These are phyloP conservation scores for Plagodis dolabraria DNA, from an alignment of 2,888 invertebrate species.

Conservation along the genomic window DNA sequence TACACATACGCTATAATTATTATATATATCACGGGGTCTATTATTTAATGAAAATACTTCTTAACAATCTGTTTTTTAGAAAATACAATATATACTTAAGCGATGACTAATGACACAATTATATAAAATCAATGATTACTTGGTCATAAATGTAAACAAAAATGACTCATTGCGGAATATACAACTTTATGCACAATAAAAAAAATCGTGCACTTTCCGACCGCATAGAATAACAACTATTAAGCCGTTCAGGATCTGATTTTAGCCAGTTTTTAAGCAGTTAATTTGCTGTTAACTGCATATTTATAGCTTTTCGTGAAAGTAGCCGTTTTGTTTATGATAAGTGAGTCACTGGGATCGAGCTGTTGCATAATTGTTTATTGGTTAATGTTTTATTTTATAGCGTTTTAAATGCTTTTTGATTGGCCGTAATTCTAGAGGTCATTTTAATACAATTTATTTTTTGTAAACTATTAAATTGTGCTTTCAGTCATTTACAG, in stretches of 20 bases:
- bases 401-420: neutral
- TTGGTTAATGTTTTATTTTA: no score
- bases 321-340: conserved; percentile 1
- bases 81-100: no score
- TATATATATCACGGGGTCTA: no score
- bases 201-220: conserved; percentile 9
- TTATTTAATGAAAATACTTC: no score
- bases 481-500: no score
- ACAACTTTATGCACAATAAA: conserved; percentile 1
- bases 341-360: conserved; percentile 6
- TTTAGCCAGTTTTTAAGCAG: conserved; percentile 6
- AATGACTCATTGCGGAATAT: neutral
- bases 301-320: conserved; percentile 2
- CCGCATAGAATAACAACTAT: conserved; percentile 5
- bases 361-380: neutral
- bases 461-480: no score
- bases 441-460: no score
- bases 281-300: conserved; percentile 2
- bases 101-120: no score
- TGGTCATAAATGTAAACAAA: neutral
- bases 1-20: no score
- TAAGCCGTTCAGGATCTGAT: neutral
- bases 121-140: neutral
- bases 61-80: no score
- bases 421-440: no score